Evolutionary conservation across 64 coral and sea anemone species (phyloP), one percentile per base, ranked within the genome.

Genomic region (Platygyra sinensis): DNA sequence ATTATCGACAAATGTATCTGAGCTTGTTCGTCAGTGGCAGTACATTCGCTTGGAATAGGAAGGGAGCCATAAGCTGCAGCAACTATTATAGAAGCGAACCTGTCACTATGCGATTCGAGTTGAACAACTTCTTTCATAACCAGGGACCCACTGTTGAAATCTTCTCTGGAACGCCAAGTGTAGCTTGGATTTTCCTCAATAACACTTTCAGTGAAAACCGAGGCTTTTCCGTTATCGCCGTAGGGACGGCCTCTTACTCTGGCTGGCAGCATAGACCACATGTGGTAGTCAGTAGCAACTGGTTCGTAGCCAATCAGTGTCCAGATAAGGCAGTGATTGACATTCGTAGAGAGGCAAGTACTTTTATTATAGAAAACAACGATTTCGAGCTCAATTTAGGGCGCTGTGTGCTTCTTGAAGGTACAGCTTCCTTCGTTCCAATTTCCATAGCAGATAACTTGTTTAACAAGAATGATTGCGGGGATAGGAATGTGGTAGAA

Each of bases 141-240:
- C 88, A 52, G 29, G 88, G 67, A 38, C 49, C 83, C 30, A 71
- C 83, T 20, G 52, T 94, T 50, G 87, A 94, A 9, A 75, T 89
- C 30, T 22, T 25, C 0, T 5, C 50, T 10, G 72, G 60, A 55
- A 82, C 54, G 0, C 30, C 28, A 17, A 42, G 22, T 2, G 86
- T 49, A 0, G 24, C 60, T 0, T 87, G 72, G 73, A 11, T 79
- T 16, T 86, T 94, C 46, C 46, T 74, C 0, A 54, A 67, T 39
- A 94, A 94, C 28, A 17, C 76, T 4, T 95, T 95, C 42, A 10
- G 67, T 28, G 75, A 76, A 18, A 95, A 95, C 59, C 64, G 24
- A 30, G 94, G 89, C 33, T 81, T 62, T 12, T 42, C 65, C 9
- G n/a, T 72, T 52, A 74, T 95, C 49, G 30, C 33, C 0, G 20